phyloP scores from a whole-genome alignment of 2,888 invertebrate genomes.

The Hypomecis punctinalis region DNA sequence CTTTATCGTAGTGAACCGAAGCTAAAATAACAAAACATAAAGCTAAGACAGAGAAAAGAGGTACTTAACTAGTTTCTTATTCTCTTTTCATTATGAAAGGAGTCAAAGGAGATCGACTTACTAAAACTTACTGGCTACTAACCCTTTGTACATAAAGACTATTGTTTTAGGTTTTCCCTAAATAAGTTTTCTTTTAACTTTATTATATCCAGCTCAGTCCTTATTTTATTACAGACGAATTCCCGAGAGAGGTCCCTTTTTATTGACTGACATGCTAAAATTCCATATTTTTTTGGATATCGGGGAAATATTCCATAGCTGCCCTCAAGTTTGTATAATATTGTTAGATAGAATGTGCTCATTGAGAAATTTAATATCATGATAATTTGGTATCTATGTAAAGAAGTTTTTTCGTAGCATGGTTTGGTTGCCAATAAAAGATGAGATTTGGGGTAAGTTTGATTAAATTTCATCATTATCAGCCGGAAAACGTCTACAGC shows the following conservation, averaged over 20 bases:
- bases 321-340: constrained; percentile 17
- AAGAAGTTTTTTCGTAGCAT: background rate
- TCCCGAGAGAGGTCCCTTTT: constrained; percentile 56
- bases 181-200: constrained; percentile 50
- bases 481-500: no score
- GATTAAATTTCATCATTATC: no score
- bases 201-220: constrained; percentile 50
- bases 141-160: constrained; percentile 35
- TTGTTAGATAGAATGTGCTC: constrained; percentile 15
- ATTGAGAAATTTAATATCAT: constrained; percentile 11
- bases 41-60: no score
- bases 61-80: no score
- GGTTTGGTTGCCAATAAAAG: background rate
- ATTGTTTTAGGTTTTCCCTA: constrained; percentile 18
- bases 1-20: no score
- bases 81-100: no score
- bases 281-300: constrained; percentile 26
- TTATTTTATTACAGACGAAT: constrained; percentile 51
- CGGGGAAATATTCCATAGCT: constrained; percentile 31
- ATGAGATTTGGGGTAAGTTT: background rate
- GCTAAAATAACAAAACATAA: no score
- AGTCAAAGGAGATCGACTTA: background rate
- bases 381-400: constrained; percentile 14
- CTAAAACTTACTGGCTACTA: background rate
- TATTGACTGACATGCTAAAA: constrained; percentile 50